These are phyloP conservation scores for Amphimedon queenslandica DNA, from an alignment of 37 sponge, comb jelly and placozoan genomes.

Conservation along the genomic window DNA sequence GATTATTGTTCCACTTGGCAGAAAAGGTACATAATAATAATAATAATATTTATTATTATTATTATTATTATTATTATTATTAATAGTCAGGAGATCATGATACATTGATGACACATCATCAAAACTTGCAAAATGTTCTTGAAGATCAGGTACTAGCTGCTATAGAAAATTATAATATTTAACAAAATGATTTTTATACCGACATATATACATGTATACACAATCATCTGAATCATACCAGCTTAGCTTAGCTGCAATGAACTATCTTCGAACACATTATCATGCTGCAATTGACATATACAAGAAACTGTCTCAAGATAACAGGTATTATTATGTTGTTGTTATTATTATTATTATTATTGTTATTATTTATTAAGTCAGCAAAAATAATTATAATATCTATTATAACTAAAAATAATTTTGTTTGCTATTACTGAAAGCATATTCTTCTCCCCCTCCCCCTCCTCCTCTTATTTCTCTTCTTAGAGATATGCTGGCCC, in stretches of 20 bases:
- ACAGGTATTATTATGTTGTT: conserved; percentile 66
- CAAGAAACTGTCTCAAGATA: conserved; percentile 87
- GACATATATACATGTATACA: neutral
- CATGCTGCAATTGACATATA: conserved; percentile 99
- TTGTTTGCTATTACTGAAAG: no score
- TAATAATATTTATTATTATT: neutral
- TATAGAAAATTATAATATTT: neutral
- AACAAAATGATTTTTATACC: neutral
- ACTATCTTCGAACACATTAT: conserved; percentile 96
- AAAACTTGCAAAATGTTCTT: conserved; percentile 82
- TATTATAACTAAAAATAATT: no score
- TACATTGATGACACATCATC: conserved; percentile 77
- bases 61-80: neutral
- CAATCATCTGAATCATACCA: conserved; percentile 5
- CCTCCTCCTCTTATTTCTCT: no score
- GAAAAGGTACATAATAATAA: conserved; percentile 66
- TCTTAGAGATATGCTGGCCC: conserved; percentile 93
- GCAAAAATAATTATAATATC: no score
- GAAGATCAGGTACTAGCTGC: conserved; percentile 83
- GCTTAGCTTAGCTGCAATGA: conserved; percentile 97
- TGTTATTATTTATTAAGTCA: neutral
- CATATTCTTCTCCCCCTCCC: neutral
- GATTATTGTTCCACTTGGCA: conserved; percentile 89
- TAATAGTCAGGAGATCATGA: conserved; percentile 87
- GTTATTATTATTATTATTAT: neutral